A percentile compares a stretch with the other conserved stretches of the same genome.
Evolutionary conservation across 53 echinoderm and acorn worm species (phyloP).

Genomic region (Henricia sp.): DNA sequence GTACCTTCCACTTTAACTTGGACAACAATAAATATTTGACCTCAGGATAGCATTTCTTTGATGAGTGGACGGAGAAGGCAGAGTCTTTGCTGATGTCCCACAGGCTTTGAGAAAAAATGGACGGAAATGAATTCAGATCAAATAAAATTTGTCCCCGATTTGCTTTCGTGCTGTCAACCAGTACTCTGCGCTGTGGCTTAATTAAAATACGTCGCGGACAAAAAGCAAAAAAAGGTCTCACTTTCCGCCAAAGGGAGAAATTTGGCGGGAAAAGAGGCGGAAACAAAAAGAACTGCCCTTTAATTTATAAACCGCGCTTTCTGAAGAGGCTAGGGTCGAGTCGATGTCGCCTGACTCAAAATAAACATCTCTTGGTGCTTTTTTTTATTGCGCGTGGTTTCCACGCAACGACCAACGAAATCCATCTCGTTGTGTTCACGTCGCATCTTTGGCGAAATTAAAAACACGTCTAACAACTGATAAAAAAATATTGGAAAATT

Average conservation of each 20-base stretch:
- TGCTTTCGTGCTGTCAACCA: background rate
- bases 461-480: too few species aligned
- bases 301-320: slow-evolving; percentile 9
- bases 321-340: background rate
- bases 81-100: too few species aligned
- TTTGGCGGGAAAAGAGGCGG: background rate
- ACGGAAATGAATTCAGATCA: slow-evolving; percentile 19
- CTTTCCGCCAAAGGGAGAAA: background rate
- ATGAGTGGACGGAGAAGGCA: too few species aligned
- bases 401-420: too few species aligned
- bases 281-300: background rate
- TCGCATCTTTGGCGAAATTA: too few species aligned
- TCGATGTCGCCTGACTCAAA: background rate
- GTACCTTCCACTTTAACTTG: too few species aligned
- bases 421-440: too few species aligned
- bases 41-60: too few species aligned
- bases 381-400: too few species aligned
- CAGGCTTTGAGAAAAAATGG: background rate
- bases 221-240: too few species aligned
- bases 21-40: too few species aligned
- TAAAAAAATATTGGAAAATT: too few species aligned
- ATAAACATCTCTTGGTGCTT: background rate
- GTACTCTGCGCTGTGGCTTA: background rate
- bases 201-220: slow-evolving; percentile 10
- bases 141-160: slow-evolving; percentile 7